Evolutionary conservation across 2,113 vertebrate species (phyloP).

Genomic region (Pungitius pungitius): DNA sequence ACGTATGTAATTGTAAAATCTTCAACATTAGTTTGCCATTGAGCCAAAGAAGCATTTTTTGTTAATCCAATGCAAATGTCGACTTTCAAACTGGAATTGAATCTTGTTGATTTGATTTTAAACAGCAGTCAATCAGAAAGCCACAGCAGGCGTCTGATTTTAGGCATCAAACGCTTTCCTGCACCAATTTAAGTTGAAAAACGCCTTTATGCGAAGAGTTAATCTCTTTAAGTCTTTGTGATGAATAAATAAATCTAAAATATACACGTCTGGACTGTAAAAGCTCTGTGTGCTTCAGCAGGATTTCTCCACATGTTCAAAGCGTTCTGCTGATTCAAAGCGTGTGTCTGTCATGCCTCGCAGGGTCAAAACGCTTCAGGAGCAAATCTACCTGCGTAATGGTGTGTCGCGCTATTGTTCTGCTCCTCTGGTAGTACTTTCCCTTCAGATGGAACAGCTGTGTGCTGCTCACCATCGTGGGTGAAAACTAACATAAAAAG

Average conservation of each 20-base stretch:
- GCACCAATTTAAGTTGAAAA: neutral
- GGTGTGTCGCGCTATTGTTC: neutral
- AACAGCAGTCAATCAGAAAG: neutral
- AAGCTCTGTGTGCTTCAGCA: neutral
- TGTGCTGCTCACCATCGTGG: neutral
- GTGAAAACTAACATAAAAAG: neutral
- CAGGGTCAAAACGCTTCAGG: neutral
- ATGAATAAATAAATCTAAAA: neutral
- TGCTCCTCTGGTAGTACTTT: neutral
- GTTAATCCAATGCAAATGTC: neutral
- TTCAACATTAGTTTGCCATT: neutral
- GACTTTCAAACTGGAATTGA: neutral
- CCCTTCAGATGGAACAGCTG: neutral
- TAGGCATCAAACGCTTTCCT: neutral
- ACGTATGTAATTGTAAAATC: neutral
- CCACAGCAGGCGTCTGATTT: neutral
- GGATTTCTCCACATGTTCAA: neutral
- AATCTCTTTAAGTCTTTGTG: neutral
- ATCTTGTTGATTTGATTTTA: neutral
- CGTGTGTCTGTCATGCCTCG: neutral
- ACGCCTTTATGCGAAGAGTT: neutral
- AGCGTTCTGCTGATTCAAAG: neutral
- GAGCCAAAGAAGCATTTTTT: neutral
- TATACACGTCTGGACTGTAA: neutral
- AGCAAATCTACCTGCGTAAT: neutral